Evolutionary conservation across 2,888 invertebrate genomes (phyloP), one percentile per base, ranked within the genome.

Genomic region (Spilarctia lutea): DNA sequence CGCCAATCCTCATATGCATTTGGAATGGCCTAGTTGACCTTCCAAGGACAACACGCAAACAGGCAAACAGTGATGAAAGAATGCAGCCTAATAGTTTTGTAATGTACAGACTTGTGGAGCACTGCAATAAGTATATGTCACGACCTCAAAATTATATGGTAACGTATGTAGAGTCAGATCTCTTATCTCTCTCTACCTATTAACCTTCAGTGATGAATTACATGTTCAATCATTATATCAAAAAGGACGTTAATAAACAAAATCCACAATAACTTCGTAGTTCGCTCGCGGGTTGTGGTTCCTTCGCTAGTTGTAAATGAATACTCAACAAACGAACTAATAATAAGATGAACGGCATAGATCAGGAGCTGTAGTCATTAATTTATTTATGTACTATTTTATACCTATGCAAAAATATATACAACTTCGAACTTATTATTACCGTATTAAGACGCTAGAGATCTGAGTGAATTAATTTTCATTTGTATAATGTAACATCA

Each of bases 261-360:
- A 76, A 83, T 71, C 65, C 18, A 48, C 75, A 77, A 83, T 85
- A 85, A 79, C 77, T 85, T 79, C 79, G 72, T 71, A 63, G 73
- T 63, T 65, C 75, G 73, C 71, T 77, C 79, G 79, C 65, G 75
- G 78, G 82, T 83, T 85, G 84, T 27, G 27, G 11, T 85, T 79
- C 80, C 75, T 81, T 82, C 79, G 75, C 81, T 72, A 80, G 85
- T 84, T 89, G 90, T 91, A 89, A 90, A n/a, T n/a, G n/a, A n/a
- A 89, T 91, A 88, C 88, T 84, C 83, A 82, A 85, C 87, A 86
- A 85, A 86, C 88, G 87, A 89, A 91, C 91, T 90, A 89, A 88
- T 89, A 90, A 89, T 88, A 87, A 90, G 88, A 86, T 83, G 89
- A 85, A 85, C 82, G 78, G 72, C 78, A n/a, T 87, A 86, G 85